Conservation (phyloP, 2,113 vertebrate species). For the Erinaceus europaeus region DNA sequence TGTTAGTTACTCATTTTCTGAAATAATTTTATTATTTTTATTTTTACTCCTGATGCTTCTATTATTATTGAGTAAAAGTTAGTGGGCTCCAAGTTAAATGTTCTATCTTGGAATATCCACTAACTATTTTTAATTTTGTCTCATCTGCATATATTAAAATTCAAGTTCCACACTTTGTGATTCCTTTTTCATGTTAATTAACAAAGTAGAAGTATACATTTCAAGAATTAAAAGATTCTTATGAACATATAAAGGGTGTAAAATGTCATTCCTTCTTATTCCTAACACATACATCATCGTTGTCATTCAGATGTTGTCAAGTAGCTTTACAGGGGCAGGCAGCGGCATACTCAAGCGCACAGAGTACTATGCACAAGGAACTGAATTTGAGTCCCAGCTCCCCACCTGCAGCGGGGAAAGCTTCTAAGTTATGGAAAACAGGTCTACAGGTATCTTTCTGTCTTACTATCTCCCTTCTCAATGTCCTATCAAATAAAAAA, state of each 20-base stretch:
- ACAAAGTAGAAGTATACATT: not conserved
- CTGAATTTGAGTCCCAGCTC: no score
- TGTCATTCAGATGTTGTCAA: no score
- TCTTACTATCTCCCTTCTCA: no score
- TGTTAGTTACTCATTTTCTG: not conserved
- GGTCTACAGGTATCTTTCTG: no score
- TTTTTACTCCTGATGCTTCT: not conserved
- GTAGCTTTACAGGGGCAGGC: no score
- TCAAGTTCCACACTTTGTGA: constrained; percentile 5
- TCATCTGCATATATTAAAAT: constrained; percentile 59
- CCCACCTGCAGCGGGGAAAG: no score
- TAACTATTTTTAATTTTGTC: constrained; percentile 12
- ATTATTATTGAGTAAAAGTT: not conserved
- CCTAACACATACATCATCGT: no score
- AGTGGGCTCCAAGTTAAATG: constrained; percentile 30
- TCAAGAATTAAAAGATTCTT: no score
- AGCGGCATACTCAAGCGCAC: no score
- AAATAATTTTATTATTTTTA: not conserved
- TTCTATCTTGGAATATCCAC: not conserved
- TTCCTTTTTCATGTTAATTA: constrained; percentile 51
- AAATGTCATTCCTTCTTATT: constrained; percentile 22
- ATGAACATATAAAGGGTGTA: not conserved
- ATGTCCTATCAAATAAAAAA: no score
- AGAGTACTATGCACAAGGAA: no score
- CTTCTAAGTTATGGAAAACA: no score